These are phyloP conservation scores for Hydractinia echinata DNA, from an alignment of 30 jellyfish, hydroid and myxozoan genomes.

Conservation along the genomic window DNA sequence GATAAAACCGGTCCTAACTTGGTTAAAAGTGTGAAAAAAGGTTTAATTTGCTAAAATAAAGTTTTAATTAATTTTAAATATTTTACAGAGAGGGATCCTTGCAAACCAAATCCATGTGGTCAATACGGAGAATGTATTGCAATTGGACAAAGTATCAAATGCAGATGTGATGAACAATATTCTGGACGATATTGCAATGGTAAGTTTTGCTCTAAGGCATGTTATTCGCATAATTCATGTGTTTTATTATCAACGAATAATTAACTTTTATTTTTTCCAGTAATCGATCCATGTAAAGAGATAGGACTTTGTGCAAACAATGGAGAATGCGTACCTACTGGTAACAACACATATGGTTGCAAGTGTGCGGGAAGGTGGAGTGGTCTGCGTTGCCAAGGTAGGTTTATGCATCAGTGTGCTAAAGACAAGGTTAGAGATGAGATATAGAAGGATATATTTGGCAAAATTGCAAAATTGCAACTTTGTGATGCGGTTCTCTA, in stretches of 20 bases:
- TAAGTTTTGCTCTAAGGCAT: neutral
- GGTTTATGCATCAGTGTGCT: neutral
- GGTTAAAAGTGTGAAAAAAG: neutral
- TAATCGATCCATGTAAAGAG: neutral
- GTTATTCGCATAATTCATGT: too few species aligned
- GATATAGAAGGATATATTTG: too few species aligned
- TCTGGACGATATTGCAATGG: constrained; percentile 22
- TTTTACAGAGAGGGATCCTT: constrained; percentile 68
- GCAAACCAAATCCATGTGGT: constrained; percentile 89
- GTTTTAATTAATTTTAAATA: neutral
- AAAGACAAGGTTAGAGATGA: too few species aligned
- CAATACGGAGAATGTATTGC: constrained; percentile 12
- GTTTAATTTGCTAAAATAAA: neutral
- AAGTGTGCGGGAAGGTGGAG: constrained; percentile 48
- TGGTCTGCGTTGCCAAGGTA: constrained; percentile 56
- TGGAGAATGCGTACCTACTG: constrained; percentile 27
- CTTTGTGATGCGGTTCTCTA: too few species aligned
- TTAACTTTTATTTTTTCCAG: neutral
- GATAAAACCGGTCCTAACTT: neutral
- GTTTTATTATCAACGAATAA: too few species aligned
- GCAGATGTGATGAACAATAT: constrained; percentile 74
- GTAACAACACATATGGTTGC: constrained; percentile 21
- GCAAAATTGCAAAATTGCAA: too few species aligned
- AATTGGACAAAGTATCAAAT: constrained; percentile 12
- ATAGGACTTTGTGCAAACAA: constrained; percentile 5